phyloP scores from a whole-genome alignment of 2,888 invertebrate species.

The Idaea biselata region DNA sequence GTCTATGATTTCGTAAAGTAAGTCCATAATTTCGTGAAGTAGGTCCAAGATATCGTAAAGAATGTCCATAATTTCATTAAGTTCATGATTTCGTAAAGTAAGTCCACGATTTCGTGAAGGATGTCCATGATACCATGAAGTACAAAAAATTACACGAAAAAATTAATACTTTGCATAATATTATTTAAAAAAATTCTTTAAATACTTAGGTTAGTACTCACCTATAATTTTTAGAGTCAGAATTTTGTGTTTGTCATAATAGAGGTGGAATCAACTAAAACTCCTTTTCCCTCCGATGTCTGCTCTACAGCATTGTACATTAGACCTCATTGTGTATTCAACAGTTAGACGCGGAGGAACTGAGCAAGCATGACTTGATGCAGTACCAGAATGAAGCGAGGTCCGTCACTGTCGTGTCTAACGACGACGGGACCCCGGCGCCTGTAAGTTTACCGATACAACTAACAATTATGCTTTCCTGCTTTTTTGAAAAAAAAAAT shows the following conservation, averaged over 20 bases:
- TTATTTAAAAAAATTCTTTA: too few species aligned
- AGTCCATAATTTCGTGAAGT: constrained; percentile 3
- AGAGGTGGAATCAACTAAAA: too few species aligned
- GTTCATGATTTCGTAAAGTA: too few species aligned
- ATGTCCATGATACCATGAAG: not conserved
- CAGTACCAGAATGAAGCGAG: constrained; percentile 42
- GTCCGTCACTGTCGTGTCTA: constrained; percentile 54
- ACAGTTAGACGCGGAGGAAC: constrained; percentile 52
- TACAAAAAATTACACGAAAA: not conserved
- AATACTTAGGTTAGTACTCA: too few species aligned
- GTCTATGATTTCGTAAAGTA: constrained; percentile 3
- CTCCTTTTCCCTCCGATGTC: too few species aligned
- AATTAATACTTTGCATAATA: too few species aligned
- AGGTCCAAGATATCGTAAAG: constrained; percentile 1
- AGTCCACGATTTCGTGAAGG: not conserved
- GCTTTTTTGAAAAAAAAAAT: too few species aligned
- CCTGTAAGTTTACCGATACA: constrained; percentile 47
- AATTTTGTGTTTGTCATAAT: too few species aligned
- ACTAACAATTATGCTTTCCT: not conserved
- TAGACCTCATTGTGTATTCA: too few species aligned
- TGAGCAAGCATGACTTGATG: constrained; percentile 45
- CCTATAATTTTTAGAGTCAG: too few species aligned
- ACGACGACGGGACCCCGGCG: constrained; percentile 64
- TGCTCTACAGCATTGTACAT: too few species aligned
- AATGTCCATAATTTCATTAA: too few species aligned